Evolutionary conservation across 1,140 invertebrate genomes (phyloP).

Genomic region (Euborellia annulipes): DNA sequence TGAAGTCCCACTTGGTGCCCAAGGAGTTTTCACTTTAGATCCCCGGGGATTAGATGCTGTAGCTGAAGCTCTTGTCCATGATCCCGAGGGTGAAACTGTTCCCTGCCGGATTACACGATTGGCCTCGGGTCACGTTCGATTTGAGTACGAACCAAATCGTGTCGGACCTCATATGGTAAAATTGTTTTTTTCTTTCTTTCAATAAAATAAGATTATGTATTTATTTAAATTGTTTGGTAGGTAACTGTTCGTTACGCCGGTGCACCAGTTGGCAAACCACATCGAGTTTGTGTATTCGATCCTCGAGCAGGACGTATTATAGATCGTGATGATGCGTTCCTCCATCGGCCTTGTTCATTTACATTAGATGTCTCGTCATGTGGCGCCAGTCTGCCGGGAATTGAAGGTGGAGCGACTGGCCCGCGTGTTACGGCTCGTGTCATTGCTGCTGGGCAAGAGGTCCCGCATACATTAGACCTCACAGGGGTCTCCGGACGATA

Average conservation of each 20-base stretch:
- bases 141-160: conserved; percentile 37
- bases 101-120: conserved; percentile 33
- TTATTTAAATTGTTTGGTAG: no score
- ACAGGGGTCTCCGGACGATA: conserved; percentile 26
- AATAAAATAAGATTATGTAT: no score
- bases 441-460: conserved; percentile 57
- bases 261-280: no score
- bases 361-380: no score
- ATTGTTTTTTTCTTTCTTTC: no score
- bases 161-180: conserved; percentile 43
- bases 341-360: conserved; percentile 49
- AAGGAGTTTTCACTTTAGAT: conserved; percentile 42
- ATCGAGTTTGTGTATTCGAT: conserved; percentile 52
- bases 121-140: conserved; percentile 32
- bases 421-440: conserved; percentile 47
- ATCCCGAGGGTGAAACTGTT: conserved; percentile 29
- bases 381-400: no score
- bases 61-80: conserved; percentile 6
- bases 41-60: conserved; percentile 21
- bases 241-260: no score
- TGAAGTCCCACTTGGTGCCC: conserved; percentile 36
- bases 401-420: neutral
- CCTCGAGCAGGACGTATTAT: conserved; percentile 61
- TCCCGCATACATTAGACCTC: conserved; percentile 48
- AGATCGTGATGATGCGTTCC: conserved; percentile 61